Conservation (phyloP, 2,888 invertebrate genomes). For the Drosophila neonasuta region DNA sequence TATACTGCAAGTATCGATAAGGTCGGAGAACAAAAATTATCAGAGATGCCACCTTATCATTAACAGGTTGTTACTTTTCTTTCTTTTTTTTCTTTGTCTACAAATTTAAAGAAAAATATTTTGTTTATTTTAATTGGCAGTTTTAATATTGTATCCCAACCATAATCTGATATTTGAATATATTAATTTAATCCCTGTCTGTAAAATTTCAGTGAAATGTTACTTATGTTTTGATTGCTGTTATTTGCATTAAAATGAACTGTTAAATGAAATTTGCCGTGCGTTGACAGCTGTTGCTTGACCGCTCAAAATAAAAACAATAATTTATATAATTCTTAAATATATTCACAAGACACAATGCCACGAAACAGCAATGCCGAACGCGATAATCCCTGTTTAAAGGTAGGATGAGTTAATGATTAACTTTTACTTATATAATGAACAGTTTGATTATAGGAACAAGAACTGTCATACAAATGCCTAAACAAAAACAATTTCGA, state of each 20-base stretch:
- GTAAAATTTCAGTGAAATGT: background rate
- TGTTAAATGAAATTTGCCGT: background rate
- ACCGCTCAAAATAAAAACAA: slow-evolving; percentile 8
- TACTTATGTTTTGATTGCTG: background rate
- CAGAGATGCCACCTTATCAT: background rate
- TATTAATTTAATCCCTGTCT: background rate
- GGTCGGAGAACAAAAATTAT: background rate
- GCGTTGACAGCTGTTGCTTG: slow-evolving; percentile 11
- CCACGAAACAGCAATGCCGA: slow-evolving; percentile 79
- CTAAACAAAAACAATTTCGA: slow-evolving; percentile 87
- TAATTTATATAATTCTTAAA: slow-evolving; percentile 50
- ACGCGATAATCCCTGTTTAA: slow-evolving; percentile 81
- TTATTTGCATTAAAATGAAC: slow-evolving; percentile 1
- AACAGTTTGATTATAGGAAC: slow-evolving; percentile 85
- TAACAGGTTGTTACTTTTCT: slow-evolving; percentile 4
- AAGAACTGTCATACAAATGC: slow-evolving; percentile 88
- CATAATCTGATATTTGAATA: background rate
- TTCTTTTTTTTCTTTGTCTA: background rate
- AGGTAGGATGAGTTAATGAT: slow-evolving; percentile 55
- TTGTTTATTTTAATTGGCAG: background rate
- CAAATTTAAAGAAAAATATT: background rate
- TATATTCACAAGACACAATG: slow-evolving; percentile 58
- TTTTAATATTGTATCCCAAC: background rate
- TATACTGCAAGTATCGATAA: slow-evolving; percentile 1
- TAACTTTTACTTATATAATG: slow-evolving; percentile 4